These are phyloP conservation scores for Diabrotica virgifera DNA, from an alignment of 1,140 invertebrate species.

Conservation along the genomic window DNA sequence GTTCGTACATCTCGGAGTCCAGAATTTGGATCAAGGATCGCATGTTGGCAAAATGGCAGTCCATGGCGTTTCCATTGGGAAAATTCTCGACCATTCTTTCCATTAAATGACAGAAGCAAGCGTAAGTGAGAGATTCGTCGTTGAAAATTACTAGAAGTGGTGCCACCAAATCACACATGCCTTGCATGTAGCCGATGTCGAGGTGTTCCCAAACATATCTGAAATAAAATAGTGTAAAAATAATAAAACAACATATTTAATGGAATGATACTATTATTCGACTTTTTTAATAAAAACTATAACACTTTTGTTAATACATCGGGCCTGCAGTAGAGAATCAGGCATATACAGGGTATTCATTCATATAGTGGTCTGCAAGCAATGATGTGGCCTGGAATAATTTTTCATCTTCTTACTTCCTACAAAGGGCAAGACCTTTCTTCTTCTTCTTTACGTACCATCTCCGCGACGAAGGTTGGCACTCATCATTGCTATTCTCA, in stretches of 20 bases:
- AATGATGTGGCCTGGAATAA: no score
- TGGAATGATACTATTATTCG: background rate
- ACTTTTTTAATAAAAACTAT: background rate
- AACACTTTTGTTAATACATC: no score
- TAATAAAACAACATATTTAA: background rate
- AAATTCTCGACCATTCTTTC: conserved; percentile 87
- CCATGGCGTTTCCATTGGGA: conserved; percentile 90
- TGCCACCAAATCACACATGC: conserved; percentile 94
- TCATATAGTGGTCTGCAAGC: no score
- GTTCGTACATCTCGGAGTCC: conserved; percentile 89
- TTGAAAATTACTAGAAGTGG: conserved; percentile 89
- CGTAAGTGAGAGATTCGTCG: conserved; percentile 89
- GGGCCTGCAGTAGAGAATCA: no score
- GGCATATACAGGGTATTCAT: no score
- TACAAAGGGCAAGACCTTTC: no score
- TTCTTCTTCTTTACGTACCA: no score
- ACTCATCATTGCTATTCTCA: no score
- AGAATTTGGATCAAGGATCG: conserved; percentile 82
- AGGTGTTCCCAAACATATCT: conserved; percentile 93
- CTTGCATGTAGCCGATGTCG: conserved; percentile 85
- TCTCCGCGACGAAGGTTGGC: no score
- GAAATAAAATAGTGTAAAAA: conserved; percentile 9
- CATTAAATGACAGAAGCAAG: conserved; percentile 90
- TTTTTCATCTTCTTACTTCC: no score
- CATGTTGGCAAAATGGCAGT: conserved; percentile 94